Percentiles rank a stretch among this genome's conserved stretches.
phyloP scores from a whole-genome alignment of 2,113 vertebrate species.

The Anarhynchus alexandrinus region DNA sequence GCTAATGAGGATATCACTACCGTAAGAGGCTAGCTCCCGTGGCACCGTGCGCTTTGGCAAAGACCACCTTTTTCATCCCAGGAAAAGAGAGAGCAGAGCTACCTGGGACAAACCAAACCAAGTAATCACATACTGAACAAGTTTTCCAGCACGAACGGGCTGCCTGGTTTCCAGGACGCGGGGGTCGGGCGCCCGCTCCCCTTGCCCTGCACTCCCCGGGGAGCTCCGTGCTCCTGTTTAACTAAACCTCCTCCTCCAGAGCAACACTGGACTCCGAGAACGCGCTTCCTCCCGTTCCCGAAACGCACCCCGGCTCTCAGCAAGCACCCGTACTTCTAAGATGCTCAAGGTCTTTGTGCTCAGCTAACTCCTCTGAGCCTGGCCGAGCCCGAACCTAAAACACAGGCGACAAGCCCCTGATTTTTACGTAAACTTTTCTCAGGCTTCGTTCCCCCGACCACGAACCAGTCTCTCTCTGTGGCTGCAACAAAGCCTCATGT shows the following conservation, averaged over 20 bases:
- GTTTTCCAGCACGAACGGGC: not conserved
- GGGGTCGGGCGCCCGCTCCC: fast-evolving
- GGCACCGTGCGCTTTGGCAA: not conserved
- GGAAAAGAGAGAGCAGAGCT: not conserved
- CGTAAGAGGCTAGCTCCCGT: not conserved
- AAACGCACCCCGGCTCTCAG: not conserved
- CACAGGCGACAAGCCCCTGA: not conserved
- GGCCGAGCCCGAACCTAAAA: not conserved
- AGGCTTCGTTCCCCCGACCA: not conserved
- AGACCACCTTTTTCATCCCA: not conserved
- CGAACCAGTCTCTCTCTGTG: not conserved
- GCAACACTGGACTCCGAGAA: not conserved
- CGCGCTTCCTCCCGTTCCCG: not conserved
- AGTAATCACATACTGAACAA: not conserved
- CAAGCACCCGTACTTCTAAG: not conserved
- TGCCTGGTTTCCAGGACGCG: not conserved
- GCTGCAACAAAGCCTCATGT: constrained; percentile 20
- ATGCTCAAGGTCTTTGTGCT: not conserved
- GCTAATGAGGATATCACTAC: not conserved
- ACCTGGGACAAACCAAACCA: not conserved
- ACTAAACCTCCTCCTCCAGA: not conserved
- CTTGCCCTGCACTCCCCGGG: not conserved
- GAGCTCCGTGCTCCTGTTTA: no score
- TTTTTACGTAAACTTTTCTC: not conserved
- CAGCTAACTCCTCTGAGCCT: not conserved